Evolutionary conservation across 2,888 invertebrate species (phyloP).

Genomic region (Synanthedon formicaeformis): DNA sequence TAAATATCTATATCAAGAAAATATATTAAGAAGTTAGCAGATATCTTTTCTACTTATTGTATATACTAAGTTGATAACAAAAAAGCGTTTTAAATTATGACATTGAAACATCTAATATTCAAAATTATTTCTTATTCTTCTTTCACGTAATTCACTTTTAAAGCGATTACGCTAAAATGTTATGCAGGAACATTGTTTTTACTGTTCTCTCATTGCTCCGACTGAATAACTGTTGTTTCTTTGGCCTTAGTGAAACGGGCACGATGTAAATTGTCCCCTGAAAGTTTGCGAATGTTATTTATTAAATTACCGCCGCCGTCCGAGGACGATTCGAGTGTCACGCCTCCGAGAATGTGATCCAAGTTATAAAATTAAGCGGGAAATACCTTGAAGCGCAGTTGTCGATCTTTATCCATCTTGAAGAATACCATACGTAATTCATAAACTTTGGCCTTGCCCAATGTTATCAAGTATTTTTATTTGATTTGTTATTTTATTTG

Average conservation of each 20-base stretch:
- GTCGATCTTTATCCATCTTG: too few relatives aligned
- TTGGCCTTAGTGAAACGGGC: constrained; percentile 10
- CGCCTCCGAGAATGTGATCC: constrained; percentile 3
- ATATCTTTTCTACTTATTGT: too few relatives aligned
- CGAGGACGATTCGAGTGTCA: constrained; percentile 17
- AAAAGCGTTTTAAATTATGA: too few relatives aligned
- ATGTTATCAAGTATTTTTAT: too few relatives aligned
- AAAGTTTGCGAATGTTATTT: constrained; percentile 28
- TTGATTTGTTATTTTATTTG: too few relatives aligned
- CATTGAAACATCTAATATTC: too few relatives aligned
- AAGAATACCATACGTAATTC: too few relatives aligned
- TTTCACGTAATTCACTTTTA: not conserved
- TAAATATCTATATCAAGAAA: too few relatives aligned
- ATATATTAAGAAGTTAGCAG: too few relatives aligned
- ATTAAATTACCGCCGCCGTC: constrained; percentile 24
- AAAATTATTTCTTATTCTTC: too few relatives aligned
- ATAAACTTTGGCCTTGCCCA: too few relatives aligned
- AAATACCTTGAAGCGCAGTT: not conserved
- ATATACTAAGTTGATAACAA: too few relatives aligned
- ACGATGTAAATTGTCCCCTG: constrained; percentile 28
- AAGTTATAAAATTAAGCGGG: not conserved
- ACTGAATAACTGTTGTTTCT: constrained; percentile 10
- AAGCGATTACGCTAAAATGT: not conserved
- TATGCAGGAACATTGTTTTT: constrained; percentile 4
- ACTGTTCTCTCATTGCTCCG: not conserved